These are phyloP conservation scores for Phasia obesa DNA, from an alignment of 2,888 invertebrate genomes.

Conservation along the genomic window DNA sequence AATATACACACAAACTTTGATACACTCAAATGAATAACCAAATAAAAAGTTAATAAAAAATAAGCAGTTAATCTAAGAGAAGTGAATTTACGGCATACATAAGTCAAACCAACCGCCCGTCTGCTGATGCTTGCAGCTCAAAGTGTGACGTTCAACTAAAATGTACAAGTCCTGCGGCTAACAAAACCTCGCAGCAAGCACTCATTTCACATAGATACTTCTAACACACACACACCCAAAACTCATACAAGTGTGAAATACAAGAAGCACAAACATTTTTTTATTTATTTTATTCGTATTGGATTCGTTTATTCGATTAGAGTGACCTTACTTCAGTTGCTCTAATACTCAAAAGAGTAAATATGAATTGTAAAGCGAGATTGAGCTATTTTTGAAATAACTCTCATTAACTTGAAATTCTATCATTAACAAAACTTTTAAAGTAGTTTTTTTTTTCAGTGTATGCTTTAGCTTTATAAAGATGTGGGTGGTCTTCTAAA, in stretches of 20 bases:
- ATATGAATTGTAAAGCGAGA: not conserved
- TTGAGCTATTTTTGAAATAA: too few relatives aligned
- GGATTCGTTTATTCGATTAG: slow-evolving; percentile 62
- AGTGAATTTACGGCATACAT: slow-evolving; percentile 26
- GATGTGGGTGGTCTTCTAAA: too few relatives aligned
- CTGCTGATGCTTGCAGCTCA: slow-evolving; percentile 74
- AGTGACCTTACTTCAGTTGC: slow-evolving; percentile 41
- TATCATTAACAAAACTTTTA: too few relatives aligned
- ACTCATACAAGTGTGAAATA: slow-evolving; percentile 8
- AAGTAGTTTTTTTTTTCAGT: too few relatives aligned
- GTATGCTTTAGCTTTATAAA: too few relatives aligned
- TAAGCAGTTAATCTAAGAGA: slow-evolving; percentile 17
- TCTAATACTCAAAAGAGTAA: slow-evolving; percentile 21
- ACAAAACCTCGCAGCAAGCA: slow-evolving; percentile 78
- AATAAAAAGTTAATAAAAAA: not conserved
- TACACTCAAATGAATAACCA: not conserved
- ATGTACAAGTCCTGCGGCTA: slow-evolving; percentile 79
- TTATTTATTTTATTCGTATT: slow-evolving; percentile 67
- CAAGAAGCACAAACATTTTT: slow-evolving; percentile 18
- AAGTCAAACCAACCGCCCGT: slow-evolving; percentile 53
- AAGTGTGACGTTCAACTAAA: slow-evolving; percentile 78
- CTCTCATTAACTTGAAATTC: too few relatives aligned
- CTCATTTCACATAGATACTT: slow-evolving; percentile 53
- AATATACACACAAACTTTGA: not conserved
- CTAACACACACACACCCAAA: not conserved